phyloP scores from a whole-genome alignment of 2,888 invertebrate genomes.

The Oxystoma pomonae region DNA sequence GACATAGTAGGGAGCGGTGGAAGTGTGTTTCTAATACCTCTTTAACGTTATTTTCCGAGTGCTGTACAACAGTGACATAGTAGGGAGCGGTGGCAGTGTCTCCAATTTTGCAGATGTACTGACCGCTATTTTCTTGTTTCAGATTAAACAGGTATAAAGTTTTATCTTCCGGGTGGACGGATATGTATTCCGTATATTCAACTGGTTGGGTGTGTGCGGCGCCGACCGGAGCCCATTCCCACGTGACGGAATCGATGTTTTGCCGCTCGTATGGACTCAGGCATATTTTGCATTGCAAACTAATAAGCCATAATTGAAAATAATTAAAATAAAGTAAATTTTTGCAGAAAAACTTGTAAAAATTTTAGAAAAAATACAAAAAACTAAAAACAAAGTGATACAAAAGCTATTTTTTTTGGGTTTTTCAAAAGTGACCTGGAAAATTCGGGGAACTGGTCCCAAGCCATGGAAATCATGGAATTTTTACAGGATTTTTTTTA shows the following conservation, averaged over 20 bases:
- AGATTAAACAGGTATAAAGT: conserved; percentile 54
- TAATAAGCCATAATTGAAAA: no score
- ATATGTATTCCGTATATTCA: conserved; percentile 46
- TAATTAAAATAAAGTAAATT: no score
- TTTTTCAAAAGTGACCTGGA: no score
- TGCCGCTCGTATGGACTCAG: conserved; percentile 49
- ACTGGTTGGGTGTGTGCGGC: conserved; percentile 37
- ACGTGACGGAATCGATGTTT: conserved; percentile 45
- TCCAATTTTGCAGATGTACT: conserved; percentile 55
- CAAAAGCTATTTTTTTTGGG: no score
- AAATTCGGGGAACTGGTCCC: no score
- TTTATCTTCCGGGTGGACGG: conserved; percentile 47
- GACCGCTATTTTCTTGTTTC: conserved; percentile 50
- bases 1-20: no score
- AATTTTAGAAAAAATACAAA: no score
- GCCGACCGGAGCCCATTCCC: conserved; percentile 46
- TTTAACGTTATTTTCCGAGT: conserved; percentile 39
- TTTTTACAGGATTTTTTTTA: no score
- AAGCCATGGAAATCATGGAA: no score
- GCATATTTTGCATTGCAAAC: conserved; percentile 53
- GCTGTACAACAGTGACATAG: conserved; percentile 52
- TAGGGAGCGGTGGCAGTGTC: conserved; percentile 46
- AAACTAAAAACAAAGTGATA: no score
- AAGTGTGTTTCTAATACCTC: conserved; percentile 22
- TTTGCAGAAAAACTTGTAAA: no score